A percentile compares a stretch with the other conserved stretches of the same genome.
Evolutionary conservation across 2,888 invertebrate species (phyloP).

Genomic region (Drepana falcataria): DNA sequence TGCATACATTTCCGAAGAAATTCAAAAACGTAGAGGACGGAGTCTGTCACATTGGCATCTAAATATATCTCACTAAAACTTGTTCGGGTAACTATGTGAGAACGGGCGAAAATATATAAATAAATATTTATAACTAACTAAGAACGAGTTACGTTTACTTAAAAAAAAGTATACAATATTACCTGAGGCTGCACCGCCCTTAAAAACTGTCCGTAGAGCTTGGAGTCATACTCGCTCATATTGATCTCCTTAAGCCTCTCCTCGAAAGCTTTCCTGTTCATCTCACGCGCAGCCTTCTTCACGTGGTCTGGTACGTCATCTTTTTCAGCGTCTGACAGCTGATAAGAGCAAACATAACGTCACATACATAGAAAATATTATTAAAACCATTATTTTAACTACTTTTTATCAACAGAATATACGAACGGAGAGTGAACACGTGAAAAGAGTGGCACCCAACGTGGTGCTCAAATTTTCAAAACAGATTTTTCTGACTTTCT

Average conservation of each 20-base stretch:
- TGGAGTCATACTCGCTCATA: constrained; percentile 96
- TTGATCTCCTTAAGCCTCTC: constrained; percentile 92
- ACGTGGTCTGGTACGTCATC: constrained; percentile 93
- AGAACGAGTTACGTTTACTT: constrained; percentile 11
- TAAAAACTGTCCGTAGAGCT: constrained; percentile 90
- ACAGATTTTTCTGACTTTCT: constrained; percentile 5
- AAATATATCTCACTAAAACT: no score
- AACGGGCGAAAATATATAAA: no score
- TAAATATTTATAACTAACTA: no score
- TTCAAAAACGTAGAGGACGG: background rate
- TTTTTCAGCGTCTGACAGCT: constrained; percentile 93
- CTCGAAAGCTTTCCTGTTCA: constrained; percentile 93
- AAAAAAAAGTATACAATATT: background rate
- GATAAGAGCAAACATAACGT: background rate
- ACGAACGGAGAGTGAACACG: no score
- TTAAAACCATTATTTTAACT: no score
- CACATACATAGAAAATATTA: no score
- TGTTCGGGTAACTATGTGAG: no score
- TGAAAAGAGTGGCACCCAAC: no score
- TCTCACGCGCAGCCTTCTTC: constrained; percentile 92
- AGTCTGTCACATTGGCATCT: no score
- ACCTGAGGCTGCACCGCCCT: constrained; percentile 87
- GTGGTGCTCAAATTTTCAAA: background rate
- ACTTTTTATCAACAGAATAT: no score
- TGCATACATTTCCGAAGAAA: background rate